Evolutionary conservation across 2,888 invertebrate species (phyloP), one percentile per base, ranked within the genome.

Genomic region (Poecilus cupreus): DNA sequence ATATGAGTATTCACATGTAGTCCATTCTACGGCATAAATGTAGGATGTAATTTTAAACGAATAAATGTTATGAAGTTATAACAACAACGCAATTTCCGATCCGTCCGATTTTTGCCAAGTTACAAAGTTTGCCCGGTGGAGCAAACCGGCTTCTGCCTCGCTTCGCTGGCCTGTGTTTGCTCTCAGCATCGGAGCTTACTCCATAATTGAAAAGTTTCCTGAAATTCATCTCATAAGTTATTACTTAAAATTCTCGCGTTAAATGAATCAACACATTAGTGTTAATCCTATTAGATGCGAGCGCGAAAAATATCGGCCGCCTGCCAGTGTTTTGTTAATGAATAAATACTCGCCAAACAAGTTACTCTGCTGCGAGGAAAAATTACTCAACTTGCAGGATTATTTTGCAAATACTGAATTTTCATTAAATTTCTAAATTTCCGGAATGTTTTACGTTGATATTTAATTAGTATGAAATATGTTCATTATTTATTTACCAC

Each of bases 191-290:
- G 49, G 22, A 80, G 72, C 80, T 72, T 72, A 72, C 72, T 72
- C 39, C 39, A 54, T 80, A 80, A 80, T 80, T 80, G 80, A 80
- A 80, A 80, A 80, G 80, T 80, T 80, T 80, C 72, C 5, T 11
- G 54, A 72, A 80, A 72, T 80, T 80, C 70, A 80, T 80, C 80
- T 80, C 80, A 80, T 80, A 80, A 80, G 80, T 80, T 80, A 80
- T 80, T 80, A 80, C 72, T 80, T 80, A 80, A 80, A 80, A 80
- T 80, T 72, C 72, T 43, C 72, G 72, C 57, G 70, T 57, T 64
- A 80, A 80, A 80, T 72, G 80, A 80, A 80, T 80, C 72, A 80
- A 80, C 80, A 80, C 80, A 80, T 80, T 80, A 80, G 80, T 43
- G 37, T 24, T 72, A 80, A 80, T 80, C 80, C 57, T 54, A 80